Percentiles rank a stretch among this genome's conserved stretches.
phyloP scores from a whole-genome alignment of 2,113 vertebrate species.

The Ochotona princeps region DNA sequence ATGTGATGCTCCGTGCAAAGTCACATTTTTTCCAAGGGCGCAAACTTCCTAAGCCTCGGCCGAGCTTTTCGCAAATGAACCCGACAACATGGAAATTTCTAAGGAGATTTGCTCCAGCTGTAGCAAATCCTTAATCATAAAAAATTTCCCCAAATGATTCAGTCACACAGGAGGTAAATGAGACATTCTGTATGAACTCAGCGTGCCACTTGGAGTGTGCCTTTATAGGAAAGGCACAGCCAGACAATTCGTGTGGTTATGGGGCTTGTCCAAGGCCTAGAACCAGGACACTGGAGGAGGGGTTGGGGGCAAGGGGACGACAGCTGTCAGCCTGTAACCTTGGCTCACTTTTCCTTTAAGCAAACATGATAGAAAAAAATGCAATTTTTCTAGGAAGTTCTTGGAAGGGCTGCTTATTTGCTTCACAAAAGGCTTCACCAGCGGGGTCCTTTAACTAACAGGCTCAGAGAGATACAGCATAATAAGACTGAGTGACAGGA shows the following conservation, averaged over 20 bases:
- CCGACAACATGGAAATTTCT: conserved; percentile 65
- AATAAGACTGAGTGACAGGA: background rate
- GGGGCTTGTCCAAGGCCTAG: background rate
- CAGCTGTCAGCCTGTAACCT: background rate
- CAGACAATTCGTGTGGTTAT: background rate
- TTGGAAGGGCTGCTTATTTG: conserved; percentile 41
- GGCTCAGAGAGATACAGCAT: background rate
- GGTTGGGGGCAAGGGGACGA: background rate
- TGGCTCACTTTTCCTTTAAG: background rate
- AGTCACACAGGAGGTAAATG: conserved; percentile 68
- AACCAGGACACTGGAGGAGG: background rate
- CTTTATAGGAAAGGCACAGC: conserved; percentile 45
- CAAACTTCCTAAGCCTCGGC: conserved; percentile 46
- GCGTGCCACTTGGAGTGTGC: conserved; percentile 45
- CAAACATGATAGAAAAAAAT: conserved; percentile 38
- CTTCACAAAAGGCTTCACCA: conserved; percentile 51
- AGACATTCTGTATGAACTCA: conserved; percentile 67
- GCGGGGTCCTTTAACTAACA: conserved; percentile 41
- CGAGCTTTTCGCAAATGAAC: conserved; percentile 55
- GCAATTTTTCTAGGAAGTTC: conserved; percentile 32
- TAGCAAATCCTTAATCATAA: conserved; percentile 76
- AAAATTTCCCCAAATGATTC: conserved; percentile 74
- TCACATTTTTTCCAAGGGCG: conserved; percentile 27
- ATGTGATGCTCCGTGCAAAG: background rate
- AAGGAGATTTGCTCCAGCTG: conserved; percentile 72